These are phyloP conservation scores for Hippocampus comes DNA, from an alignment of 2,113 vertebrate genomes.

Conservation along the genomic window DNA sequence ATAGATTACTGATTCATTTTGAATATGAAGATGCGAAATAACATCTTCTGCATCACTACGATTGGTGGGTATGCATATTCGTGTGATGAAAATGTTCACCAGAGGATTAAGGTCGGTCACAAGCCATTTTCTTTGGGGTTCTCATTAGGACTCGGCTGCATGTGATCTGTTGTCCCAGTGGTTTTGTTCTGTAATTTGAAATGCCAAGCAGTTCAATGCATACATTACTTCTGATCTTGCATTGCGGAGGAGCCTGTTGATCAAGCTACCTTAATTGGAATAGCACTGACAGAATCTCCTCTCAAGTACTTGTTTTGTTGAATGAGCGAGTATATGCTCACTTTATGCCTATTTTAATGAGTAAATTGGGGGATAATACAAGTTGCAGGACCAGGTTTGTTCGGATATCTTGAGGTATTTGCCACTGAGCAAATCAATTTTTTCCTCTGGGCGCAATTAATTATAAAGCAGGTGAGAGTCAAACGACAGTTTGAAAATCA, in stretches of 20 bases:
- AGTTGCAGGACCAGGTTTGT: conserved; percentile 4
- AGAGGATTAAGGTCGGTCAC: conserved; percentile 9
- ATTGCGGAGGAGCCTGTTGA: conserved; percentile 11
- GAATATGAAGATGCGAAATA: background rate
- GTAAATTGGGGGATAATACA: background rate
- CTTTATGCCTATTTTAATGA: background rate
- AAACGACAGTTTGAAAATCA: conserved; percentile 41
- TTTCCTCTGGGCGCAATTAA: conserved; percentile 28
- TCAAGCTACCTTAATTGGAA: background rate
- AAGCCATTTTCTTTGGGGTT: background rate
- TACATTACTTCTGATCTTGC: conserved; percentile 22
- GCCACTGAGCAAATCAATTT: conserved; percentile 18
- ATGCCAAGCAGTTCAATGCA: conserved; percentile 15
- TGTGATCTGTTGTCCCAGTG: conserved; percentile 17
- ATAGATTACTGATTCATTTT: background rate
- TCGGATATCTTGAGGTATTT: conserved; percentile 1
- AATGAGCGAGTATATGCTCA: background rate
- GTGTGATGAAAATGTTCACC: background rate
- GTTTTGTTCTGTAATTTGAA: conserved; percentile 12
- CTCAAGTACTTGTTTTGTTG: background rate
- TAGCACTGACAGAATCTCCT: conserved; percentile 1
- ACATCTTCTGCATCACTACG: background rate
- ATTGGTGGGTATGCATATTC: background rate
- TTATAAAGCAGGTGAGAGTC: conserved; percentile 31
- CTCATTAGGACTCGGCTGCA: conserved; percentile 29